Evolutionary conservation across 1,140 invertebrate genomes (phyloP), one percentile per base, ranked within the genome.

Genomic region (Teleogryllus occipitalis): DNA sequence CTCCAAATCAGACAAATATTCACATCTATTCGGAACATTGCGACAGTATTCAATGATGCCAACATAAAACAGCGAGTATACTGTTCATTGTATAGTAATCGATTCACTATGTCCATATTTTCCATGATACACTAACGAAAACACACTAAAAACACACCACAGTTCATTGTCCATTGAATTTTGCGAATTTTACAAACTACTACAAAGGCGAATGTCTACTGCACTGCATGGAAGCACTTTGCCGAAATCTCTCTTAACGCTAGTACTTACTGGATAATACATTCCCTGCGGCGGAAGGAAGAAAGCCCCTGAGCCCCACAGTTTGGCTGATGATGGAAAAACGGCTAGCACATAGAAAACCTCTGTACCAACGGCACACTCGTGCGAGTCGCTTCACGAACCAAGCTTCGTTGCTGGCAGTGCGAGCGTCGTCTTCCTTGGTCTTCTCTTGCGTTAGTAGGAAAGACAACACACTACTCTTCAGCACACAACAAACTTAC

Each of bases 291-390:
- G 93, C 91, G 94, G 93, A 91, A 96, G 92, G 89, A 95, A 94
- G 90, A 94, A 95, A 88, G 93, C 93, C 89, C 94, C 94, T 90
- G 94, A 93, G 89, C 94, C 93, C 94, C 94, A 96, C 94, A 96
- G 94, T 91, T 95, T 95, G 94, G 92, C 91, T 91, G 93, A 91
- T 93, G 90, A 90, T 80, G 54, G 78, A 75, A 65, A 22, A 78
- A 81, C 76, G 54, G 80, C 80, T 80, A 82, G 78, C 79, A 78
- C 80, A 82, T 81, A 82, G 78, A 82, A 80, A 65, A 39, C 76
- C n/a, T 46, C 78, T 76, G 79, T 76, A 76, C 74, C 79, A 47
- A 80, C 22, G 79, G 75, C 75, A 79, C 80, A 73, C 77, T 14
- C 47, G 47, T 75, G n/a, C 54, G 10, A 65, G 10, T 65, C 54